Conservation (phyloP, 2,113 vertebrate genomes). For the Peromyscus californicus region DNA sequence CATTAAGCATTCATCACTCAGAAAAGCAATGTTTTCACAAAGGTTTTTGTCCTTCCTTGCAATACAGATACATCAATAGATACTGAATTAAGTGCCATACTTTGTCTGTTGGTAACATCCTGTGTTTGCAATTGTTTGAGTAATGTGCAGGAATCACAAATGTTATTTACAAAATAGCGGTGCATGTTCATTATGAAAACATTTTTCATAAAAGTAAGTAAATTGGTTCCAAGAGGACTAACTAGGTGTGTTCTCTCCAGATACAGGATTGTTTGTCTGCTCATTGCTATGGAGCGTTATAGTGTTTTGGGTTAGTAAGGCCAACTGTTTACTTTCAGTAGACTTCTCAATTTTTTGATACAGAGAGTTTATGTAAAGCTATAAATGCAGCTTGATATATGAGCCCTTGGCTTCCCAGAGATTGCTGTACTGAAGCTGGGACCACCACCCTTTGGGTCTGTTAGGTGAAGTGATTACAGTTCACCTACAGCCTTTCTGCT, state of each 20-base stretch:
- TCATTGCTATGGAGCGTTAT: neutral
- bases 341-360: neutral
- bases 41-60: neutral
- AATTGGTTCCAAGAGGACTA: slow-evolving; percentile 22
- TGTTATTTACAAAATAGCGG: slow-evolving; percentile 16
- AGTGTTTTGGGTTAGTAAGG: neutral
- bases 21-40: neutral
- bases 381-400: neutral
- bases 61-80: neutral
- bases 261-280: neutral
- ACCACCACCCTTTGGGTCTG: neutral
- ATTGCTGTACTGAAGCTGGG: neutral
- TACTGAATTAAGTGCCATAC: neutral
- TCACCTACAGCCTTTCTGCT: neutral
- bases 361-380: neutral
- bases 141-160: neutral
- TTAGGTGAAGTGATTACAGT: neutral
- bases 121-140: neutral
- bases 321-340: neutral
- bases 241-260: slow-evolving; percentile 7
- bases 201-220: slow-evolving; percentile 44
- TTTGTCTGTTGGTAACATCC: neutral
- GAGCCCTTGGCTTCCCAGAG: neutral
- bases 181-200: neutral
- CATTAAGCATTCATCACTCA: neutral